Evolutionary conservation across 2,888 invertebrate species (phyloP), one percentile per base, ranked within the genome.

Genomic region (Gari tellinella): DNA sequence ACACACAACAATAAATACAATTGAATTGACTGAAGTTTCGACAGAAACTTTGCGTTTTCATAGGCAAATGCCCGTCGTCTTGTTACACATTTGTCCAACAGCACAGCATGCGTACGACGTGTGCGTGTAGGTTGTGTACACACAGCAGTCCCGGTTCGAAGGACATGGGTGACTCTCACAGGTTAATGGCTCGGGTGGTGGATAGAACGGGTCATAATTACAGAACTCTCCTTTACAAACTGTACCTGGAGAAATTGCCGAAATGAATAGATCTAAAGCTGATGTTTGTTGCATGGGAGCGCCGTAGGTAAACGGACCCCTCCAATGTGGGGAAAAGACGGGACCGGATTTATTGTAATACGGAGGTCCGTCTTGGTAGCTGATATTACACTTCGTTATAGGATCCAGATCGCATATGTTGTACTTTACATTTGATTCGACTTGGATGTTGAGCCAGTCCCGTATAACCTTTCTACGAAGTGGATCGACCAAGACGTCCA

Each of bases 31-130:
- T n/a, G n/a, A n/a, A n/a, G n/a, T n/a, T n/a, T n/a, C n/a, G n/a
- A n/a, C n/a, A n/a, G n/a, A n/a, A n/a, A n/a, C n/a, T n/a, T n/a
- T n/a, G n/a, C n/a, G n/a, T n/a, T n/a, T n/a, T n/a, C n/a, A n/a
- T n/a, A n/a, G n/a, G n/a, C 78, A 78, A 23, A 78, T 61, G 5
- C 78, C 78, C 1, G 73, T 49, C 3, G 73, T 67, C 40, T 84
- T 75, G 21, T 70, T 76, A 48, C 85, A 86, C 49, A 80, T 80
- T 25, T 86, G 85, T 5, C 53, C 58, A 1, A 58, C 40, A 15
- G 65, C 74, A 64, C 85, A 86, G 70, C 85, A 86, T 2, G 85
- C 84, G 51, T 83, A 83, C 2, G 84, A 78, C n/a, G n/a, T n/a
- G n/a, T n/a, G n/a, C 4, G 69, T 70, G 46, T 82, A 84, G 2